Evolutionary conservation across 2,888 invertebrate genomes (phyloP), one percentile per base, ranked within the genome.

Genomic region (Chelonus formosanus): DNA sequence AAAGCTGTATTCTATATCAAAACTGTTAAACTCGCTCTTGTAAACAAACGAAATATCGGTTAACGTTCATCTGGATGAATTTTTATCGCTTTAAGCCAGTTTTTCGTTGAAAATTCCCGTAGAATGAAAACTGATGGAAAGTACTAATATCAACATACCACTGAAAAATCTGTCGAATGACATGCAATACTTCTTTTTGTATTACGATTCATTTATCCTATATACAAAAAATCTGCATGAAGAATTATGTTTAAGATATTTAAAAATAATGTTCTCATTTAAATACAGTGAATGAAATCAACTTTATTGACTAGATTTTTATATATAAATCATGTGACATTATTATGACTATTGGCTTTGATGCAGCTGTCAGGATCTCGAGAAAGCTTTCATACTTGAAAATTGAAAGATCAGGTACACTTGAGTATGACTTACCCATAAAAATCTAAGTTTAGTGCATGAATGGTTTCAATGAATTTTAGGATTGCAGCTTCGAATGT

Each of bases 131-230:
- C 68, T 55, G 63, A 65, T 63, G 59, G 56, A 54, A 54, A 57
- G 61, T 34, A 48, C 61, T 65, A 68, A 64, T 62, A 68, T 68
- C 65, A 68, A 65, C 65, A 68, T 44, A 57, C 40, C 50, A 44
- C 56, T 36, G 20, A 60, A 63, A 68, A 62, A 68, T 58, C 58
- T 32, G 34, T 57, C 47, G 5, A 20, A 44, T 6, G 35, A 8
- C 4, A n/a, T 43, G 10, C 55, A n/a, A n/a, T 53, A 34, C 34
- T 53, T 53, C n/a, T n/a, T 53, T 5, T 10, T 48, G 32, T 53
- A 34, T 34, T 53, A 35, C 32, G n/a, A 7, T 53, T 34, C n/a
- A 34, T 34, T 34, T 35, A 53, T 53, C 3, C n/a, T 34, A 53
- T 32, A 53, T 20, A 20, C 20, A 2, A 20, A 20, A 20, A 20